Conservation (phyloP, 2,113 vertebrate species). For the Paralichthys olivaceus region DNA sequence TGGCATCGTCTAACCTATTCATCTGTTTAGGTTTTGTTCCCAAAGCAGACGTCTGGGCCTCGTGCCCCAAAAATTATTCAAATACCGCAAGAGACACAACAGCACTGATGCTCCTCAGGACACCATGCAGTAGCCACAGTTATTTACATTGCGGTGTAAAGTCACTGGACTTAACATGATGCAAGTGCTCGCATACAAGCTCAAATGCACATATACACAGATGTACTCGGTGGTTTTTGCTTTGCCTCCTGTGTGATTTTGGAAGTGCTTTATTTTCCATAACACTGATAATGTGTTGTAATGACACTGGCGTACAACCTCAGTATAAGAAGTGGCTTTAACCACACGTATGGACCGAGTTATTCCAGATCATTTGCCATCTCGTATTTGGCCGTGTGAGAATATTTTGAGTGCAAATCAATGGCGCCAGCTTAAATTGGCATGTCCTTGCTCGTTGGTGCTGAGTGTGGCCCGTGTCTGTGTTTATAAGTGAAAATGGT, state of each 20-base stretch:
- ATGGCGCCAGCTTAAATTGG: constrained; percentile 29
- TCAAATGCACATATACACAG: background rate
- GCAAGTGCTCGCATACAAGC: constrained; percentile 12
- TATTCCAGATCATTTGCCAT: constrained; percentile 14
- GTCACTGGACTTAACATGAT: constrained; percentile 31
- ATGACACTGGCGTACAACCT: constrained; percentile 35
- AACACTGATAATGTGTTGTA: constrained; percentile 31
- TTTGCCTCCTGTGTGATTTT: background rate
- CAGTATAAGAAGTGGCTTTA: constrained; percentile 25
- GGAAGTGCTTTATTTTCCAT: constrained; percentile 47
- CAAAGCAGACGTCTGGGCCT: constrained; percentile 69
- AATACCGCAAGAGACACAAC: constrained; percentile 47
- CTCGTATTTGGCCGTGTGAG: constrained; percentile 26
- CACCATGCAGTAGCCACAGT: constrained; percentile 18
- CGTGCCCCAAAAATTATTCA: constrained; percentile 57
- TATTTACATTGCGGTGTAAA: constrained; percentile 63
- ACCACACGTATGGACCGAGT: constrained; percentile 18
- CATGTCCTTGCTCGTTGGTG: constrained; percentile 18
- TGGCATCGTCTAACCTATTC: constrained; percentile 53
- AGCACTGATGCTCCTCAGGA: constrained; percentile 34
- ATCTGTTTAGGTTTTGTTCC: constrained; percentile 63
- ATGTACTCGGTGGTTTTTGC: constrained; percentile 29
- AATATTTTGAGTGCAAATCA: constrained; percentile 26
- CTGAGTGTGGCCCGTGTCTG: background rate
- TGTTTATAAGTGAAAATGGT: constrained; percentile 12